These are phyloP conservation scores for Nylanderia fulva DNA, from an alignment of 1,140 invertebrate species.

Conservation along the genomic window DNA sequence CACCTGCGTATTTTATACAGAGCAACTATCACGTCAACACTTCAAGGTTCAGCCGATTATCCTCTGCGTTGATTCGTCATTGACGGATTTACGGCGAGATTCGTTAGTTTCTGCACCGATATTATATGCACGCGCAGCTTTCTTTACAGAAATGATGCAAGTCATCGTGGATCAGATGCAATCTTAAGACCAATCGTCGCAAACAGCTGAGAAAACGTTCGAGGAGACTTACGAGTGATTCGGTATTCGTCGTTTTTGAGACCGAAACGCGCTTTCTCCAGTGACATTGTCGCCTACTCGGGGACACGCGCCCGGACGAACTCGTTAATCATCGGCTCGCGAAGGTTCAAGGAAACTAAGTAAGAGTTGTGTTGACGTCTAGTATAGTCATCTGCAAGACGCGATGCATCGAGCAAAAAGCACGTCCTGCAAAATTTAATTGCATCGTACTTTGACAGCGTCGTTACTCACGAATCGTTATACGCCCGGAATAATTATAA, in stretches of 20 bases:
- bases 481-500: slow-evolving; percentile 65
- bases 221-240: slow-evolving; percentile 12
- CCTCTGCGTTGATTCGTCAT: not conserved
- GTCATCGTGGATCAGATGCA: slow-evolving; percentile 5
- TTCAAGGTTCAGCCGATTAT: slow-evolving; percentile 43
- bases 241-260: slow-evolving; percentile 7
- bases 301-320: slow-evolving; percentile 9
- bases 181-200: slow-evolving; percentile 26
- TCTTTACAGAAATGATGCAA: slow-evolving; percentile 29
- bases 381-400: not conserved
- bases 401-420: not conserved
- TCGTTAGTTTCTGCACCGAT: not conserved
- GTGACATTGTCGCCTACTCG: slow-evolving; percentile 6
- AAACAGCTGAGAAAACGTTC: slow-evolving; percentile 29
- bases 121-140: not conserved
- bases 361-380: not conserved
- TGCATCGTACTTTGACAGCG: not conserved
- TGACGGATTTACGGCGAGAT: not conserved
- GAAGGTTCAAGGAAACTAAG: slow-evolving; percentile 15
- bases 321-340: slow-evolving; percentile 47
- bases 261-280: slow-evolving; percentile 28
- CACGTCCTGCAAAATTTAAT: not conserved
- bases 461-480: slow-evolving; percentile 51
- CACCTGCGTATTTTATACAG: not conserved
- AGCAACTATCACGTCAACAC: not conserved